A percentile compares a stretch with the other conserved stretches of the same genome.
These are phyloP conservation scores for Rhombomys opimus DNA, from an alignment of 2,113 vertebrate genomes.

Conservation along the genomic window DNA sequence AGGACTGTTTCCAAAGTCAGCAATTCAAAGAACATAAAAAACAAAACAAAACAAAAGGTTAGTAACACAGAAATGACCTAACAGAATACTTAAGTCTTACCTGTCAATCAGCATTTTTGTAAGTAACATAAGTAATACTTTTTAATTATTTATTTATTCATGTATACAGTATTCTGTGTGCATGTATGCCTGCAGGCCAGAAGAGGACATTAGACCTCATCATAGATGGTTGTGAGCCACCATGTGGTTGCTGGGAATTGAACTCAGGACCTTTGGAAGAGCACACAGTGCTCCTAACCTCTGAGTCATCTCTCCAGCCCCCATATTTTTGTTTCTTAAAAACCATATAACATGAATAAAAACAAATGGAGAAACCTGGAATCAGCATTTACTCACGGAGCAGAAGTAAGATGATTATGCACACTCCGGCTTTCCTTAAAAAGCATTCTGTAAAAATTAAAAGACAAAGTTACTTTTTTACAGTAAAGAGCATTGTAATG, in stretches of 20 bases:
- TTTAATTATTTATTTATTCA: neutral
- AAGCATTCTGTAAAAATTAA: constrained; percentile 91
- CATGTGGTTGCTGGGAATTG: no score
- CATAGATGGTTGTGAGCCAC: no score
- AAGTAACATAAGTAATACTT: neutral
- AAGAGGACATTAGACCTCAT: no score
- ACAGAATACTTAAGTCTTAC: neutral
- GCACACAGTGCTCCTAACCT: no score
- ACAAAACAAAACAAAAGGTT: neutral
- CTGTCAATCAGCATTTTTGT: constrained; percentile 33
- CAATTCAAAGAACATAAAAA: neutral
- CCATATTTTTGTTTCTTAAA: neutral
- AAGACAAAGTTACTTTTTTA: constrained; percentile 55
- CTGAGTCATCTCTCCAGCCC: neutral
- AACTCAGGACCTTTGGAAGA: no score
- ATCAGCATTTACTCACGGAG: constrained; percentile 92
- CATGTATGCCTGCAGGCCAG: neutral
- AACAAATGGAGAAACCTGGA: constrained; percentile 21
- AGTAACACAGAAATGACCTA: neutral
- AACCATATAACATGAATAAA: neutral
- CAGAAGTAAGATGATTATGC: constrained; percentile 97
- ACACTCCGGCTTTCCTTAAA: constrained; percentile 97
- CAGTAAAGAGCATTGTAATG: constrained; percentile 3
- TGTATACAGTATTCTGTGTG: neutral
- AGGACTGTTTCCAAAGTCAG: neutral